Evolutionary conservation across 2,888 invertebrate genomes (phyloP).

Genomic region (Acleris sparsana): DNA sequence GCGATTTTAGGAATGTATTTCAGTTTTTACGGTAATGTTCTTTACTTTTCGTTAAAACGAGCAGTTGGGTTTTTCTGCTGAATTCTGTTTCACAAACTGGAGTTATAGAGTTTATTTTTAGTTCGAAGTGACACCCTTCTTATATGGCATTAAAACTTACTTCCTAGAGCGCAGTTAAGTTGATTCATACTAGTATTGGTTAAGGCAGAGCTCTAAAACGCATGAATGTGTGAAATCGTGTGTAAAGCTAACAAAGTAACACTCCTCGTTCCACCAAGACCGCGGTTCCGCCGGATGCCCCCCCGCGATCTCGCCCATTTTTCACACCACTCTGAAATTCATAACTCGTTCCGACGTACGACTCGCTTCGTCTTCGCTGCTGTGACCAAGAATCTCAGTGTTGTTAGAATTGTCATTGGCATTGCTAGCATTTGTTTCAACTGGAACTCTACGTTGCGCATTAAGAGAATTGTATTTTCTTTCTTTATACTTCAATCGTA

Average conservation of each 20-base stretch:
- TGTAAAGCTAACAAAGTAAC: constrained; percentile 20
- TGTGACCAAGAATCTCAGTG: constrained; percentile 10
- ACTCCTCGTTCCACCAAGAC: constrained; percentile 1
- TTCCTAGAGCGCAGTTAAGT: no score
- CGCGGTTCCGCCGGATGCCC: constrained; percentile 52
- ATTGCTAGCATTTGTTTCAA: no score
- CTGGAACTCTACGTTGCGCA: no score
- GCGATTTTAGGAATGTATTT: constrained; percentile 12
- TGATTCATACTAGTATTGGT: neutral
- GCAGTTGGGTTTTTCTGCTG: neutral
- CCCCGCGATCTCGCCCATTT: constrained; percentile 56
- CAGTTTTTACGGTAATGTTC: constrained; percentile 9
- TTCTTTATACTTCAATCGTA: no score
- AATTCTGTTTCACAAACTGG: neutral
- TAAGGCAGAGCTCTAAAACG: neutral
- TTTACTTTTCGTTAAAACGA: no score
- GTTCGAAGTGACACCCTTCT: no score
- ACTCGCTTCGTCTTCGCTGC: constrained; percentile 37
- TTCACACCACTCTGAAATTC: constrained; percentile 68
- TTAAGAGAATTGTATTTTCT: no score
- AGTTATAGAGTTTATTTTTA: neutral
- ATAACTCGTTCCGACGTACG: constrained; percentile 64
- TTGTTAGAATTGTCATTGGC: neutral
- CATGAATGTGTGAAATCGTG: constrained; percentile 20
- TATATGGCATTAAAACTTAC: no score